phyloP scores from a whole-genome alignment of 92 coral and sea anemone species.

The Plumapathes pennacea region DNA sequence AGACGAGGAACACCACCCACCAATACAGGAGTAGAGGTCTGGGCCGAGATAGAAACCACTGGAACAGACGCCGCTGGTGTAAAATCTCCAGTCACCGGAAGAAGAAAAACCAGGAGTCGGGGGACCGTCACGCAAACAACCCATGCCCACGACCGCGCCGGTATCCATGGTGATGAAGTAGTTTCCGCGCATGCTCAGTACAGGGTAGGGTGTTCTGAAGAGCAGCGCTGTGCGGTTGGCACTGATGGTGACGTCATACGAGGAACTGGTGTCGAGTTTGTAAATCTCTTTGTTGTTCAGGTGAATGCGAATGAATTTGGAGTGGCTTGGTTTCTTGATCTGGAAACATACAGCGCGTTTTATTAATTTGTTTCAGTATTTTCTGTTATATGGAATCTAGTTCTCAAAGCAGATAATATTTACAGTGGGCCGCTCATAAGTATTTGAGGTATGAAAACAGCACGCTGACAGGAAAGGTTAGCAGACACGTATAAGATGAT shows the following conservation, averaged over 20 bases:
- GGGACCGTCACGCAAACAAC: conserved; percentile 45
- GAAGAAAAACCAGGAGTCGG: conserved; percentile 40
- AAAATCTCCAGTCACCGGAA: conserved; percentile 9
- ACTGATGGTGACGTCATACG: conserved; percentile 26
- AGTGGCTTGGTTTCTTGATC: conserved; percentile 43
- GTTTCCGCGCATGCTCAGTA: conserved; percentile 53
- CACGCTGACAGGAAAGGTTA: no score
- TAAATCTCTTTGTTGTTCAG: conserved; percentile 32
- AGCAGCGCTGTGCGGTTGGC: conserved; percentile 15
- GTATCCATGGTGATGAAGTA: conserved; percentile 34
- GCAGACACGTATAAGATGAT: no score
- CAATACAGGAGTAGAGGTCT: no score
- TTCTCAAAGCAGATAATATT: no score
- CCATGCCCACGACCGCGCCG: conserved; percentile 42
- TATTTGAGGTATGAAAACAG: no score
- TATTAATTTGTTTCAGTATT: no score
- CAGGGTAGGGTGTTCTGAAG: conserved; percentile 23
- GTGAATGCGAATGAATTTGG: conserved; percentile 22
- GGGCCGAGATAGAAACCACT: conserved; percentile 17
- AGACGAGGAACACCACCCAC: no score
- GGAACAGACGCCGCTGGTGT: conserved; percentile 23
- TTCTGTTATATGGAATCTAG: no score
- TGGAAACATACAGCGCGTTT: no score
- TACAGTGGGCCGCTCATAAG: no score
- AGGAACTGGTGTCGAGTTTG: conserved; percentile 37